Conservation (phyloP, 2,797 vertebrate genomes). For the Lophotriccus pileatus region DNA sequence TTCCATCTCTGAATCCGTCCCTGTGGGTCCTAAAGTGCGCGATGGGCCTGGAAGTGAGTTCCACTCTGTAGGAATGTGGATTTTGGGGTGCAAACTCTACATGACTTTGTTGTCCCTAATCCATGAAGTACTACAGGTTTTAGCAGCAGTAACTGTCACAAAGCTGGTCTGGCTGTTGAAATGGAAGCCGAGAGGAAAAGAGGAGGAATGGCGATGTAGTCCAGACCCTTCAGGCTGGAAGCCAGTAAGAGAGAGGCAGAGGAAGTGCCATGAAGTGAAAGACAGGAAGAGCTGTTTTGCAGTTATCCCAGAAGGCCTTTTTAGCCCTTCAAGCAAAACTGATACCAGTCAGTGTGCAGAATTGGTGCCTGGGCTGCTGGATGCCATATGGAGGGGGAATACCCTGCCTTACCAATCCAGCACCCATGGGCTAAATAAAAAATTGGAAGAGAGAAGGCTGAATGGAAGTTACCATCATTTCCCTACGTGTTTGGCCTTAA, state of each 20-base stretch:
- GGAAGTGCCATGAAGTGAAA: not conserved
- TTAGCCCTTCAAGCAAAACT: not conserved
- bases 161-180: not conserved
- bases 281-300: not conserved
- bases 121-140: not conserved
- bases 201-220: not conserved
- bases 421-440: not conserved
- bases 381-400: not conserved
- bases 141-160: not conserved
- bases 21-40: conserved; percentile 91
- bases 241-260: not conserved
- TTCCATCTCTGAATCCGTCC: conserved; percentile 86
- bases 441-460: not conserved
- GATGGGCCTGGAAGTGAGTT: conserved; percentile 94
- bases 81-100: not conserved
- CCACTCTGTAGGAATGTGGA: not conserved
- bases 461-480: not conserved
- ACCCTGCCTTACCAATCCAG: not conserved
- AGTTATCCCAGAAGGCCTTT: not conserved
- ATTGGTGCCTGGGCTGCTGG: not conserved
- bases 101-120: not conserved
- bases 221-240: not conserved
- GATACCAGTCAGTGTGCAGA: not conserved
- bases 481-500: not conserved
- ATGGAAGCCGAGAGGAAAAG: not conserved